Evolutionary conservation across 2,113 vertebrate species (phyloP).

Genomic region (Oncorhynchus kisutch): DNA sequence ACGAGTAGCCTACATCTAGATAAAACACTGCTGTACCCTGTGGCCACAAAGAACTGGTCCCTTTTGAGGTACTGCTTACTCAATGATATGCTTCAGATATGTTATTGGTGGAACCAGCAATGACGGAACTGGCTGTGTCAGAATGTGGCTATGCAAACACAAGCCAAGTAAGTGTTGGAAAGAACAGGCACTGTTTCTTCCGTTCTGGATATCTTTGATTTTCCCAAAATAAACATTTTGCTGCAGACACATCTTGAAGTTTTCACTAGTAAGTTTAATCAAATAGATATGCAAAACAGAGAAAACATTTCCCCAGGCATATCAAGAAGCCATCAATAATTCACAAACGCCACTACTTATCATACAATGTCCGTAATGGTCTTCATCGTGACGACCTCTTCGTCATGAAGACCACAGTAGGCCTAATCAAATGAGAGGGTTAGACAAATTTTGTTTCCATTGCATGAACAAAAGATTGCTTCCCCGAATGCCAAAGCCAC

Average conservation of each 20-base stretch:
- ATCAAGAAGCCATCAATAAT: no score
- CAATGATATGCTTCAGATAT: not conserved
- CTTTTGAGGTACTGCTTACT: not conserved
- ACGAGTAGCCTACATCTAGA: not conserved
- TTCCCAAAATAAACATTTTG: not conserved
- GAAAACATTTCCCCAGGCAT: no score
- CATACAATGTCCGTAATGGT: not conserved
- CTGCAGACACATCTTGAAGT: no score
- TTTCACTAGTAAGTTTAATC: no score
- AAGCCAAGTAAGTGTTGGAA: not conserved
- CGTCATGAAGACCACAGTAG: not conserved
- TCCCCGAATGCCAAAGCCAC: conserved; percentile 5
- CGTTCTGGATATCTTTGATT: not conserved
- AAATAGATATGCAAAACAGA: no score
- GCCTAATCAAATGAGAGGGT: not conserved
- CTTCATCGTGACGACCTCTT: not conserved
- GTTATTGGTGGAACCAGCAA: conserved; percentile 2
- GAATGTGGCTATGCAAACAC: not conserved
- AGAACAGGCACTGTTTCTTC: not conserved
- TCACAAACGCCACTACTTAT: no score
- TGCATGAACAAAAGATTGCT: conserved; percentile 40
- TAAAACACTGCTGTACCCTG: not conserved
- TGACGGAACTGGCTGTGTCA: not conserved
- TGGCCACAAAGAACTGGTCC: not conserved
- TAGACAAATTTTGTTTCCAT: conserved; percentile 4